These are phyloP conservation scores for Andrena minutula DNA, from an alignment of 2,888 invertebrate genomes.

Conservation along the genomic window DNA sequence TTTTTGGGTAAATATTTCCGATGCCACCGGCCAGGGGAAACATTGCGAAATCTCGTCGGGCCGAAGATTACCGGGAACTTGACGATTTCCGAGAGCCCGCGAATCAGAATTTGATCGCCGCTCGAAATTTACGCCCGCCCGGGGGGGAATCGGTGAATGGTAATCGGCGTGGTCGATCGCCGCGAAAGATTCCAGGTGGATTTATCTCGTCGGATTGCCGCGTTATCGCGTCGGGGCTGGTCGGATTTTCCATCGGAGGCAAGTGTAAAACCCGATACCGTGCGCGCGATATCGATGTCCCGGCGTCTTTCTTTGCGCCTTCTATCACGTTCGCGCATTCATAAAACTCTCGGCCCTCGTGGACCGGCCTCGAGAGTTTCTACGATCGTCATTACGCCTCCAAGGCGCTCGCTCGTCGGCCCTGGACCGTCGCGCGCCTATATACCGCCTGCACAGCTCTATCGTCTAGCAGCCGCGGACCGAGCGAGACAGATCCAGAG, in stretches of 20 bases:
- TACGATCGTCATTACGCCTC: constrained; percentile 82
- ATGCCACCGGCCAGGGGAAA: constrained; percentile 4
- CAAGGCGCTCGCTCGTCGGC: constrained; percentile 81
- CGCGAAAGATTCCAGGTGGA: background rate
- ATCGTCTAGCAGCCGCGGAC: constrained; percentile 53
- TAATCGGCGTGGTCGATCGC: background rate
- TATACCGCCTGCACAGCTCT: constrained; percentile 44
- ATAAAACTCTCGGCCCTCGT: constrained; percentile 71
- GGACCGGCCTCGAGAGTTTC: constrained; percentile 81
- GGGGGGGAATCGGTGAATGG: background rate
- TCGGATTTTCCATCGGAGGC: constrained; percentile 8
- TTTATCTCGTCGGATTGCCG: constrained; percentile 11
- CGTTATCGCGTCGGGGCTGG: constrained; percentile 26
- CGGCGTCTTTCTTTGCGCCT: constrained; percentile 45
- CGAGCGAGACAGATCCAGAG: constrained; percentile 58
- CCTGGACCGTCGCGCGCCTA: constrained; percentile 74
- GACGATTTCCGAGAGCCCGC: background rate
- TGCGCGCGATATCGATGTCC: constrained; percentile 46
- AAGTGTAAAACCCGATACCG: constrained; percentile 51
- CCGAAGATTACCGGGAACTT: background rate
- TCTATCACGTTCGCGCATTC: constrained; percentile 64
- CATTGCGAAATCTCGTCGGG: constrained; percentile 29
- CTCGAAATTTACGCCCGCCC: background rate
- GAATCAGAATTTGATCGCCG: background rate
- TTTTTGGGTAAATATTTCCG: constrained; percentile 54